Conservation (phyloP, 2,888 invertebrate species). For the Drosophila picticornis region DNA sequence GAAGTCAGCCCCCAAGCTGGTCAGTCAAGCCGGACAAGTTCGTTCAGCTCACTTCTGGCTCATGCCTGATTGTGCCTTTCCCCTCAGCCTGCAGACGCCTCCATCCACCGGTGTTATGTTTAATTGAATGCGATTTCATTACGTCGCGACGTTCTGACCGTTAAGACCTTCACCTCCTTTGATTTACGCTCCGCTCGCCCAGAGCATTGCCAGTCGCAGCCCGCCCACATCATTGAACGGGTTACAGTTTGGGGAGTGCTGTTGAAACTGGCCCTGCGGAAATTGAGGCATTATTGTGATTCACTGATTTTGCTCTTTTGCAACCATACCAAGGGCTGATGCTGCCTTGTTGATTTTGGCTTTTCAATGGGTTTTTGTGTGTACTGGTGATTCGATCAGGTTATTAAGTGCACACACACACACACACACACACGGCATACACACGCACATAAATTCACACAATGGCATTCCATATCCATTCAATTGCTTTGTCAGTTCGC, state of each 20-base stretch:
- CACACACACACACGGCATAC: constrained; percentile 42
- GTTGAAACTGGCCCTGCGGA: constrained; percentile 63
- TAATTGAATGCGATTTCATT: constrained; percentile 80
- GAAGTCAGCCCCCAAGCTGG: constrained; percentile 44
- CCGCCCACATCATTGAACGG: constrained; percentile 43
- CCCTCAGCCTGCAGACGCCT: not conserved
- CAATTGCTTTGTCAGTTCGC: constrained; percentile 71
- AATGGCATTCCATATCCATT: constrained; percentile 63
- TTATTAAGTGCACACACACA: constrained; percentile 78
- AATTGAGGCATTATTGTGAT: constrained; percentile 82
- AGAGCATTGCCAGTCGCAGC: constrained; percentile 30
- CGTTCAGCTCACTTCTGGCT: constrained; percentile 13
- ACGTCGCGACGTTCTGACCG: constrained; percentile 58
- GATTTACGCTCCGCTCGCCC: not conserved
- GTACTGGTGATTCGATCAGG: constrained; percentile 79
- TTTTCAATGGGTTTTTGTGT: constrained; percentile 80
- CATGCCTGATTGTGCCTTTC: constrained; percentile 10
- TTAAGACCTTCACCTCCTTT: constrained; percentile 12
- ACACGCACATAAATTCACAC: constrained; percentile 3
- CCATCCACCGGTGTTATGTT: constrained; percentile 64
- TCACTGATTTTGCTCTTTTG: constrained; percentile 75
- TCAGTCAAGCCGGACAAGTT: constrained; percentile 31
- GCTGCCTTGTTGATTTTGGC: constrained; percentile 79
- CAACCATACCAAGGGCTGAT: constrained; percentile 10
- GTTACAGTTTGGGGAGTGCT: constrained; percentile 8